A percentile compares a stretch with the other conserved stretches of the same genome.
Conservation (phyloP, 2,113 vertebrate species). For the Myotis davidii region DNA sequence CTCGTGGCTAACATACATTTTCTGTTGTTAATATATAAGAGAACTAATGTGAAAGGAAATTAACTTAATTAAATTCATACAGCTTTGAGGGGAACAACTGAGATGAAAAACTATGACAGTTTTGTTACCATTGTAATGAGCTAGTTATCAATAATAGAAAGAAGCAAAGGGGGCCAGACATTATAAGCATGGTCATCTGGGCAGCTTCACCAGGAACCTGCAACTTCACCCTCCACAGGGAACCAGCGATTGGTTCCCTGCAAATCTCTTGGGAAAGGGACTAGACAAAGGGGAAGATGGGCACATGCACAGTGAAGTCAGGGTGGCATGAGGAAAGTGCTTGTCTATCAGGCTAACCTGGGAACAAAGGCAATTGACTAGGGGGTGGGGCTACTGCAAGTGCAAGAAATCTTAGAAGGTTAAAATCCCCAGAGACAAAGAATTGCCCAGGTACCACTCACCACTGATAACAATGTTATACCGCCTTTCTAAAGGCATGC, state of each 20-base stretch:
- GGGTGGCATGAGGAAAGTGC: neutral
- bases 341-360: neutral
- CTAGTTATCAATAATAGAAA: neutral
- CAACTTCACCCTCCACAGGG: neutral
- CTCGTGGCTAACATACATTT: neutral
- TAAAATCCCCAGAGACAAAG: neutral
- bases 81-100: neutral
- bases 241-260: neutral
- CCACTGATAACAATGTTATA: no score
- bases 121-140: neutral
- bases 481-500: neutral
- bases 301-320: neutral
- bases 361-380: neutral
- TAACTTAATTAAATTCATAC: neutral
- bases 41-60: conserved; percentile 1
- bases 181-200: neutral
- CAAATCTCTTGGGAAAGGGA: neutral
- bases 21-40: neutral
- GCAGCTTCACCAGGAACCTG: neutral
- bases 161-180: neutral
- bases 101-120: neutral
- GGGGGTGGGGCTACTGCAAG: neutral
- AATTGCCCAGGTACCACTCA: neutral
- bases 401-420: neutral
- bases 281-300: neutral